Base-by-base conservation (phyloP, 2,113 vertebrate genomes). In the Percina caprodes region DNA sequence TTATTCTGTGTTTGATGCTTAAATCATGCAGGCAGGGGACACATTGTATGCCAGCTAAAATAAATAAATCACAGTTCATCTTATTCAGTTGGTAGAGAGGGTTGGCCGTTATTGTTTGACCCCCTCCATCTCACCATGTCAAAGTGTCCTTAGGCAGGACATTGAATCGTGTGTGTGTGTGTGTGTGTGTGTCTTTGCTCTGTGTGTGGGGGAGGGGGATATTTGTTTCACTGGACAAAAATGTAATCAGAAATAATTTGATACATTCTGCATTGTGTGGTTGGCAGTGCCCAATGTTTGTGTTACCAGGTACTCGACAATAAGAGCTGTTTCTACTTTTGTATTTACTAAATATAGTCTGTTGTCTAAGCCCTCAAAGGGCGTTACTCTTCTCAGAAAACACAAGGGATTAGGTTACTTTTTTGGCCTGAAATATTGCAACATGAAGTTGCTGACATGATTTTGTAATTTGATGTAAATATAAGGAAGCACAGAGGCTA, bases 391-490 rank as follows among this genome's bases (percentile, higher is more conserved):
- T 66, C 49, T 66, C 0, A 63, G 61, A 48, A 61, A 69, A 11
- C 6, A 49, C 9, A 35, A 42, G 13, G n/a, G 8, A 60, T 10
- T 65, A 59, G 70, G 59, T 24, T 24, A 45, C 77, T 75, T 35
- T 60, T 51, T 66, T 65, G 10, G 0, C 24, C 19, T 79, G 18
- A 75, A 70, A 65, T 67, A 26, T 89, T 88, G 83, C 79, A 65
- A 90, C 79, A 85, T 49, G 11, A 79, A 72, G 30, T 61, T 59
- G 18, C 59, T 70, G 42, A 46, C 58, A 75, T 24, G 1, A 88
- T 91, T 92, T 86, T 75, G 77, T 75, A 77, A 91, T 84, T 86
- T 77, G 23, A 77, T 79, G n/a, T 74, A 5, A 61, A 60, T 18
- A 77, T 42, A 59, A 62, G 80, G 83, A 91, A 91, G 72, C 48